Base-by-base conservation (phyloP, 2,797 vertebrate species). In the Gambusia yucatana region DNA sequence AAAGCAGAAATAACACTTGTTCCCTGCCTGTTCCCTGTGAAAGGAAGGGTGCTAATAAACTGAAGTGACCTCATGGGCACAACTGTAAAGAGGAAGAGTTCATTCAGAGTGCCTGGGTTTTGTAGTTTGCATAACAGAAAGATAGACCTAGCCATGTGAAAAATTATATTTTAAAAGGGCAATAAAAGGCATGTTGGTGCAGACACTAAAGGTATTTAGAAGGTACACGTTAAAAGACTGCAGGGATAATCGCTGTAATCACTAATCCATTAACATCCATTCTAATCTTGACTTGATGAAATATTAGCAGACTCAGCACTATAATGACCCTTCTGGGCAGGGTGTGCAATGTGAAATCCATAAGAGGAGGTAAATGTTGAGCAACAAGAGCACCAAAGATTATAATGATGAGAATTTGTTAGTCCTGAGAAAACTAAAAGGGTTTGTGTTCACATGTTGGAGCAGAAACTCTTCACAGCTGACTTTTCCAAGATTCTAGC, bases 251-350 rank as follows among this genome's bases (percentile, higher is more conserved):
- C 1, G 33, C 17, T 65, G 82, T 80, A 70, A 70, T n/a, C 75
- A 0, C 30, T 69, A 72, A 55, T 48, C 72, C 83, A 83, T 85
- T 88, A 84, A 78, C 86, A 86, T 87, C 81, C 70, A 80, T 82
- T 86, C 72, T 83, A 87, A 92, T 88, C 81, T 78, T 86, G 87
- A 89, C 80, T 63, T 63, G 80, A 69, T 55, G 61, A 52, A 63
- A 76, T 86, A 86, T 73, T 28, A 55, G 77, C 78, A 79, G 86
- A 92, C 75, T 90, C 84, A 78, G 88, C 36, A 71, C 25, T 39
- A 2, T 55, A 8, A 44, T 71, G 33, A 77, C 65, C 67, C 16
- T 14, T 43, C 25, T 17, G 65, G 13, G 10, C 17, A 52, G 36
- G n/a, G 36, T 39, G 72, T 41, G 48, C 39, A 28, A 46, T 30